Evolutionary conservation across 2,113 vertebrate genomes (phyloP).

Genomic region (Phalacrocorax aristotelis): DNA sequence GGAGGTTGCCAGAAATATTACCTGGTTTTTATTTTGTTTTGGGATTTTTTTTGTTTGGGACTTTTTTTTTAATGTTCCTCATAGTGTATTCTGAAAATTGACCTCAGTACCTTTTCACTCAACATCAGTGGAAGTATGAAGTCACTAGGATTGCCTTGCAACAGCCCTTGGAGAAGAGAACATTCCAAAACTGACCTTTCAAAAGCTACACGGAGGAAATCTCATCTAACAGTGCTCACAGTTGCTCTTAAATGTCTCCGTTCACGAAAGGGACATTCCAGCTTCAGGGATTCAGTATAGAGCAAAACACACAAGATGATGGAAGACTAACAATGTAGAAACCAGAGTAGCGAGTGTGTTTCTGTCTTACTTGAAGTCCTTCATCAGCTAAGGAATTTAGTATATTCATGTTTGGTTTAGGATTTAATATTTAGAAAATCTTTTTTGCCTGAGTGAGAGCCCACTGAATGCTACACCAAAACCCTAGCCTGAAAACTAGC

Average conservation of each 20-base stretch:
- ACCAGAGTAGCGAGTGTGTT: not conserved
- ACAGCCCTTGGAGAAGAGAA: not conserved
- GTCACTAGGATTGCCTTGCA: not conserved
- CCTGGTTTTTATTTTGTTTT: not conserved
- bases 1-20: not conserved
- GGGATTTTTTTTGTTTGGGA: not conserved
- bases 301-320: not conserved
- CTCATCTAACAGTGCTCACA: not conserved
- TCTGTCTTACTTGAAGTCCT: not conserved
- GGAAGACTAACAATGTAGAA: not conserved
- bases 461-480: not conserved
- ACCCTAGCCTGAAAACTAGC: not conserved
- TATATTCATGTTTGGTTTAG: not conserved
- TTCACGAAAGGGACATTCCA: not conserved
- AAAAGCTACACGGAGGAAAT: not conserved
- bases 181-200: not conserved
- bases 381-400: not conserved
- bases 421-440: not conserved
- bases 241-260: not conserved
- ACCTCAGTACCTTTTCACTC: not conserved
- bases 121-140: not conserved
- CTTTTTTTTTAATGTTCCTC: not conserved
- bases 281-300: not conserved
- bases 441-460: not conserved
- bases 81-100: not conserved